Evolutionary conservation across 1,140 invertebrate genomes (phyloP).

Genomic region (Papilio polyxenes): DNA sequence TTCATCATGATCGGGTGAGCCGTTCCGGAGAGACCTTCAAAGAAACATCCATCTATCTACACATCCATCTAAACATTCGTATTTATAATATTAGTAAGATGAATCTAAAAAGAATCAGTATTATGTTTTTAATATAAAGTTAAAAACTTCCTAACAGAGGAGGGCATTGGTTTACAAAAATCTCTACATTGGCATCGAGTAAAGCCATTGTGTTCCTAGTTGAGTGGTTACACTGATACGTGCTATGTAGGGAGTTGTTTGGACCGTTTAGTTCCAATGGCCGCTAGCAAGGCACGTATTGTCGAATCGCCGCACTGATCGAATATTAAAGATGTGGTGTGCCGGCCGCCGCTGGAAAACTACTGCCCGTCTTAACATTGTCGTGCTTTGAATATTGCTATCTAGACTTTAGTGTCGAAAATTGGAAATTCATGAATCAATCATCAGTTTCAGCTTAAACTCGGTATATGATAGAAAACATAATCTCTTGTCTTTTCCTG

Average conservation of each 20-base stretch:
- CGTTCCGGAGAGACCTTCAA: no score
- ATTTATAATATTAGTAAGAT: no score
- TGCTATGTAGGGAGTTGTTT: conserved; percentile 19
- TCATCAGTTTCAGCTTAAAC: neutral
- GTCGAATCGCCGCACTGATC: conserved; percentile 33
- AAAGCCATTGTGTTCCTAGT: conserved; percentile 24
- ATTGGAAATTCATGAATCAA: neutral
- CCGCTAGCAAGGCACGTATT: conserved; percentile 34
- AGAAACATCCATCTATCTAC: no score
- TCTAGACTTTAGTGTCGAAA: neutral
- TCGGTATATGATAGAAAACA: no score
- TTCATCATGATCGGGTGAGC: no score
- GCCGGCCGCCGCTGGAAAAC: conserved; percentile 19
- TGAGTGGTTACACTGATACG: conserved; percentile 28
- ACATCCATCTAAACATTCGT: no score
- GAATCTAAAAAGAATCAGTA: neutral
- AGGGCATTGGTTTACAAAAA: neutral
- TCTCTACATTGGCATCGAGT: neutral
- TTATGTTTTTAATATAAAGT: neutral
- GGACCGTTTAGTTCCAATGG: conserved; percentile 14
- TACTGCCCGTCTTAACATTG: conserved; percentile 6
- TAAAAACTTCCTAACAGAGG: neutral
- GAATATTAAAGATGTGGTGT: conserved; percentile 29
- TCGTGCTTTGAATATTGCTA: conserved; percentile 5
- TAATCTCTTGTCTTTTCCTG: no score